Evolutionary conservation across 2,888 invertebrate species (phyloP), one percentile per base, ranked within the genome.

Genomic region (Melikaiella ostensackeni): DNA sequence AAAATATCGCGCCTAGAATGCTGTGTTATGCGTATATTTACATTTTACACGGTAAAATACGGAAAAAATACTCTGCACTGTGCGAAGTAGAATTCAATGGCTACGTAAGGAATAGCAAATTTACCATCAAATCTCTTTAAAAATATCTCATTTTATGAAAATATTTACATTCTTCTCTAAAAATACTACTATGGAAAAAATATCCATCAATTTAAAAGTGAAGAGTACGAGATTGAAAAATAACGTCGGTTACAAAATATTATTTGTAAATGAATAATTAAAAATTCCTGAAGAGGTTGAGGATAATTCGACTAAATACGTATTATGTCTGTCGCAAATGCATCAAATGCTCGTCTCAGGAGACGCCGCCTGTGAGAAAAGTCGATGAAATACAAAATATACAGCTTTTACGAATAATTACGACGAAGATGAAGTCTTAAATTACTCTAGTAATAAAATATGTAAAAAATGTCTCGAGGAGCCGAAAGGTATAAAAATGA

Each of bases 51-150:
- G 50, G 27, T 46, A 46, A 66, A 66, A 30, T 38, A 66, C 46
- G 27, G 46, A 30, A 70, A 50, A 33, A 70, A 70, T 70, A 70
- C 66, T 66, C 66, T 66, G 70, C 70, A 70, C 6, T 50, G n/a
- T 70, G 30, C 27, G 27, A 50, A 50, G 9, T 50, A n/a, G 30
- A 30, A 33, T n/a, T 70, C 8, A 70, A 70, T 27, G n/a, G 30
- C 9, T 70, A 30, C 6, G 11, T 70, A 70, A n/a, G 30, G 16
- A 70, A 70, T 50, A 11, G 30, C 16, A 42, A 66, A 66, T 38
- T 66, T 16, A 3, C 27, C 30, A 42, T 66, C 66, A n/a, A 50
- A 70, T 46, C 70, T 50, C 70, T 70, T 70, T 21, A 50, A 24
- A 30, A 50, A 70, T 46, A 50, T 33, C 9, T 33, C 8, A 50